Evolutionary conservation across 2,797 vertebrate species (phyloP).

Genomic region (Aratinga solstitialis): DNA sequence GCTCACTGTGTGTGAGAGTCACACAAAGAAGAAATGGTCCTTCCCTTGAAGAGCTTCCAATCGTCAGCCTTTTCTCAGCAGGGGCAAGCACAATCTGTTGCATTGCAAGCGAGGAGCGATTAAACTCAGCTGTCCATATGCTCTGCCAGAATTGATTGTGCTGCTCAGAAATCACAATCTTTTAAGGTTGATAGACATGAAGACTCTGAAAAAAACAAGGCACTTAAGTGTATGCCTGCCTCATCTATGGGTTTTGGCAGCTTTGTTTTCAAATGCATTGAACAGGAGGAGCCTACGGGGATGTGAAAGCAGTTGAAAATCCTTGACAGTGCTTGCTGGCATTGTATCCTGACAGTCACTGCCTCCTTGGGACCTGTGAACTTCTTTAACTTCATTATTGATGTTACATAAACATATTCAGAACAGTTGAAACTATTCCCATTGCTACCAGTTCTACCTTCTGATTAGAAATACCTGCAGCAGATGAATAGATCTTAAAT

Average conservation of each 20-base stretch:
- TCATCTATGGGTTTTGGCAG: neutral
- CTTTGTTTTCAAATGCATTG: neutral
- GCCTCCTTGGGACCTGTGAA: neutral
- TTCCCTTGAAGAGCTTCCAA: slow-evolving; percentile 53
- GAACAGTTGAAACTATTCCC: neutral
- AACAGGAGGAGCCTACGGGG: neutral
- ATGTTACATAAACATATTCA: neutral
- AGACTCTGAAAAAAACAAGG: neutral
- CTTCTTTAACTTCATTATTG: slow-evolving; percentile 9
- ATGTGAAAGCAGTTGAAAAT: slow-evolving; percentile 1
- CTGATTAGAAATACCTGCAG: neutral
- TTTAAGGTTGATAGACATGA: slow-evolving; percentile 24
- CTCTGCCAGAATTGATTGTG: slow-evolving; percentile 37
- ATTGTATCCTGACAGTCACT: neutral
- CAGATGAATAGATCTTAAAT: slow-evolving; percentile 24
- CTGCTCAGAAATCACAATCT: slow-evolving; percentile 45
- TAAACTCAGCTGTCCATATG: slow-evolving; percentile 60
- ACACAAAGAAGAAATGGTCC: neutral
- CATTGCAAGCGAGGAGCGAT: neutral
- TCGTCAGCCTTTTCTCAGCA: slow-evolving; percentile 49
- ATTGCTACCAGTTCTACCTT: neutral
- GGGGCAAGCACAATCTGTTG: slow-evolving; percentile 59
- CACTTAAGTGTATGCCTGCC: neutral
- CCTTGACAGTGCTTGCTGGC: neutral
- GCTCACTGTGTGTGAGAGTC: accelerated